These are phyloP conservation scores for Varecia variegata DNA, from an alignment of 2,797 vertebrate species.

Conservation along the genomic window DNA sequence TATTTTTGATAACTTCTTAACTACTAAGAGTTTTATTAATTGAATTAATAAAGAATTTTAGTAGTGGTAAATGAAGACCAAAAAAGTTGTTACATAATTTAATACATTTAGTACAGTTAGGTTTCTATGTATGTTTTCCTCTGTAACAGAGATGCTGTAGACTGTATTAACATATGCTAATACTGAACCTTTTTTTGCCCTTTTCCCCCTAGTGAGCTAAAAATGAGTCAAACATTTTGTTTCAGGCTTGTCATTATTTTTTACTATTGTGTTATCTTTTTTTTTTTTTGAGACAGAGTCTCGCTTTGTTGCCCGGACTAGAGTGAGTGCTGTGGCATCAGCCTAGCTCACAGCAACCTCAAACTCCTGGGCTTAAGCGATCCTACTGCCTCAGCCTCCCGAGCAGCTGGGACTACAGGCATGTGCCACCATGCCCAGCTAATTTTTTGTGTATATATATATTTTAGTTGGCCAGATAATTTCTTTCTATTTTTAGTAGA, in stretches of 20 bases:
- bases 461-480: too few species aligned
- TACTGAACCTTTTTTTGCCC: neutral
- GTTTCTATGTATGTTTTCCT: neutral
- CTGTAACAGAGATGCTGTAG: neutral
- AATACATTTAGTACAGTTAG: neutral
- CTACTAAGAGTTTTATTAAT: neutral
- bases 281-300: too few species aligned
- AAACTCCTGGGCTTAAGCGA: too few species aligned
- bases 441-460: too few species aligned
- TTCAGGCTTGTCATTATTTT: conserved; percentile 11
- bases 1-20: conserved; percentile 3
- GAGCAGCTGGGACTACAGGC: too few species aligned
- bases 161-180: neutral
- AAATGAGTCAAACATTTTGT: conserved; percentile 9
- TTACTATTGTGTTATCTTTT: neutral
- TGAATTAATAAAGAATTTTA: conserved; percentile 40
- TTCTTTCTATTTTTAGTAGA: too few species aligned
- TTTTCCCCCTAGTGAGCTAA: neutral
- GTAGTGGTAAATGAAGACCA: neutral
- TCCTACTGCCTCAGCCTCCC: too few species aligned
- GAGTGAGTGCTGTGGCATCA: too few species aligned
- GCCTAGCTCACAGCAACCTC: too few species aligned
- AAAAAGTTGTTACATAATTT: neutral
- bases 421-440: too few species aligned
- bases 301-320: too few species aligned